A percentile compares a stretch with the other conserved stretches of the same genome.
These are phyloP conservation scores for Torymus auratus DNA, from an alignment of 2,888 invertebrate species.

Conservation along the genomic window DNA sequence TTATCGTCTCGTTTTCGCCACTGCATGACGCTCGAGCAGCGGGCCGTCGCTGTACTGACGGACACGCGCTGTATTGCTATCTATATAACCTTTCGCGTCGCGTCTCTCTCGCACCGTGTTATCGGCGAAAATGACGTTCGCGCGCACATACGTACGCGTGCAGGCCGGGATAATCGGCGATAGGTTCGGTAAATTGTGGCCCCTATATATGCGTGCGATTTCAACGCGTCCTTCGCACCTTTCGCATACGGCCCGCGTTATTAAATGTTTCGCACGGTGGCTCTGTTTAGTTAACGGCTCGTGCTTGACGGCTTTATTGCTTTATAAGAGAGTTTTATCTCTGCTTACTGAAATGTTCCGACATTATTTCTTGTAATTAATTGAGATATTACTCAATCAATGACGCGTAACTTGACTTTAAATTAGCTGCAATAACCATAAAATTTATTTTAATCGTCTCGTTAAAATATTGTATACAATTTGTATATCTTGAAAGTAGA, in stretches of 20 bases:
- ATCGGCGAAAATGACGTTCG: slow-evolving; percentile 7
- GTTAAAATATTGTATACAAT: too few relatives aligned
- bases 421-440: too few relatives aligned
- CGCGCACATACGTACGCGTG: too few relatives aligned
- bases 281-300: slow-evolving; percentile 2
- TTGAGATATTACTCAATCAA: too few relatives aligned
- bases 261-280: background rate
- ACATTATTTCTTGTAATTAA: too few relatives aligned
- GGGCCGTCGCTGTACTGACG: background rate
- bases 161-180: slow-evolving; percentile 8
- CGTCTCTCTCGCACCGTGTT: background rate
- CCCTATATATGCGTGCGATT: background rate
- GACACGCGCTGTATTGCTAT: too few relatives aligned
- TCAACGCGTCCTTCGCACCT: slow-evolving; percentile 25
- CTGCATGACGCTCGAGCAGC: background rate
- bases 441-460: too few relatives aligned
- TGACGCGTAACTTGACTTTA: too few relatives aligned
- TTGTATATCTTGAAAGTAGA: too few relatives aligned
- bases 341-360: background rate
- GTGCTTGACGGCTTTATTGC: background rate
- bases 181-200: slow-evolving; percentile 20
- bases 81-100: too few relatives aligned
- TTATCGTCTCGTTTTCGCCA: slow-evolving; percentile 19
- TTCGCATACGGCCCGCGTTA: slow-evolving; percentile 1
- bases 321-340: background rate